Evolutionary conservation across 2,113 vertebrate species (phyloP).

Genomic region (Symphodus melops): DNA sequence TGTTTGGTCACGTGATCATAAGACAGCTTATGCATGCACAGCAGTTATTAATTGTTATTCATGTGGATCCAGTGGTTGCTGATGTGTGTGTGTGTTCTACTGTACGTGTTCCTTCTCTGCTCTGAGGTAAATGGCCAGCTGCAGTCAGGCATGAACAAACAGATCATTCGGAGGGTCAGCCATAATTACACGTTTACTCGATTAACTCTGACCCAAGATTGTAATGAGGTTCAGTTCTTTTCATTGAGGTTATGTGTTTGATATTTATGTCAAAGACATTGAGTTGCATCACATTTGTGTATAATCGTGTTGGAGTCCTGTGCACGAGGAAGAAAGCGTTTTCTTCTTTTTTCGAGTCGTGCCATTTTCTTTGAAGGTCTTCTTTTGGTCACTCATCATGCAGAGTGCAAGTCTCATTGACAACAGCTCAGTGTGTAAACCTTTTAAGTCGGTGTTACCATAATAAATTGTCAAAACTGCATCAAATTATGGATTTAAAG

Average conservation of each 20-base stretch:
- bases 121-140: background rate
- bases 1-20: constrained; percentile 3
- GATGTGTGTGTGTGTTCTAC: constrained; percentile 16
- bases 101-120: background rate
- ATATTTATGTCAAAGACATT: background rate
- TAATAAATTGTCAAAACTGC: background rate
- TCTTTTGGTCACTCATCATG: too few relatives aligned
- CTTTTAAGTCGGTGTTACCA: background rate
- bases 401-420: background rate
- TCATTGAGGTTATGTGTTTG: constrained; percentile 4
- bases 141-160: background rate
- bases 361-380: background rate
- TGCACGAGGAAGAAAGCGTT: background rate
- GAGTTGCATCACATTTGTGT: background rate
- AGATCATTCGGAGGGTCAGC: background rate
- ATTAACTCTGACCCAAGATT: background rate
- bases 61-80: background rate
- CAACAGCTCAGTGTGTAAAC: background rate
- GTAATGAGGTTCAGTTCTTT: background rate
- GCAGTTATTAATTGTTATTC: constrained; percentile 14
- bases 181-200: constrained; percentile 21
- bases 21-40: background rate
- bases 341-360: background rate
- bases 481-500: background rate
- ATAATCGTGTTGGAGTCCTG: too few relatives aligned